Conservation (phyloP, 1,140 invertebrate species). For the honey bee (Apis mellifera) region DNA sequence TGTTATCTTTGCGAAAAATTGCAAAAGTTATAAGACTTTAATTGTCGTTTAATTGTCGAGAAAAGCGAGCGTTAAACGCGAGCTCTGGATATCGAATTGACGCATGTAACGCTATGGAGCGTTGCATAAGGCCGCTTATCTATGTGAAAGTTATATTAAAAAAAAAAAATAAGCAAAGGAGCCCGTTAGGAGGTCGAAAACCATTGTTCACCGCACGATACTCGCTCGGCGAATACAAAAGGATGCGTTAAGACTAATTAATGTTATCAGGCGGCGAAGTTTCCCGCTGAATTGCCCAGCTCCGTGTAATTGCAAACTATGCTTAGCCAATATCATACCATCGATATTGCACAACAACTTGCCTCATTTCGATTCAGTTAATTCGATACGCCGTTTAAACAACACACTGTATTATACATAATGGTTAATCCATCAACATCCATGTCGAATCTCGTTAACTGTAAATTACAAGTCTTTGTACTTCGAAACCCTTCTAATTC, state of each 20-base stretch:
- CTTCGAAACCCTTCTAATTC: not conserved
- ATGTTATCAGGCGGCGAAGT: conserved; percentile 31
- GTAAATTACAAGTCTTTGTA: not conserved
- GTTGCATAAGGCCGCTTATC: conserved; percentile 44
- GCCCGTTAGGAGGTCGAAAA: not conserved
- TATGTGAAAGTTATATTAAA: conserved; percentile 41
- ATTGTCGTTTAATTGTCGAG: conserved; percentile 40
- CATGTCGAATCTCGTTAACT: not conserved
- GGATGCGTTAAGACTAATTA: conserved; percentile 16
- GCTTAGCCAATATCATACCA: not conserved
- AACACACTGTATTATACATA: conserved; percentile 4
- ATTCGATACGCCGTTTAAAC: conserved; percentile 12
- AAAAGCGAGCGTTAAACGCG: conserved; percentile 40
- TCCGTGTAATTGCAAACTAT: conserved; percentile 5
- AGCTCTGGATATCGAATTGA: conserved; percentile 19
- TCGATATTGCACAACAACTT: conserved; percentile 7
- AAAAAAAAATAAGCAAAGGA: conserved; percentile 17
- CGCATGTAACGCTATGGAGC: conserved; percentile 17
- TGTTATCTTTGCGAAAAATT: conserved; percentile 31
- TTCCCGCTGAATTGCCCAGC: conserved; percentile 11
- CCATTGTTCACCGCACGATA: conserved; percentile 1
- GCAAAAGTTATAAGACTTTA: conserved; percentile 39
- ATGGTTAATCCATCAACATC: conserved; percentile 16
- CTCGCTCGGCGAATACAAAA: not conserved
- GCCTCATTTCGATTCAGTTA: not conserved